Percentiles rank a stretch among this genome's conserved stretches.
phyloP scores from a whole-genome alignment of 35 echinoderm and acorn worm genomes.

The Hemicentrotus pulcherrimus region DNA sequence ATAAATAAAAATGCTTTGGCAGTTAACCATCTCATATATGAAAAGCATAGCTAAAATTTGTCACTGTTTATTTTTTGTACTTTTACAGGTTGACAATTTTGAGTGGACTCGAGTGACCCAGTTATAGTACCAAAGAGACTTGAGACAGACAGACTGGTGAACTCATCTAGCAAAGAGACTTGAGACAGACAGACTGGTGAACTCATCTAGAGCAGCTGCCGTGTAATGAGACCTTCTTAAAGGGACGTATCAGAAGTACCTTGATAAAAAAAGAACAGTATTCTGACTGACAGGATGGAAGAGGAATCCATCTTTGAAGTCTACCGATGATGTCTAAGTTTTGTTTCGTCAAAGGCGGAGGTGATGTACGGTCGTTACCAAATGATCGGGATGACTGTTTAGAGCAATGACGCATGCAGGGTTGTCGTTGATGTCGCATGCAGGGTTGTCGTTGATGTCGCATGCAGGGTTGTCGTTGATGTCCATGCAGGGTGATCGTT shows the following conservation, averaged over 20 bases:
- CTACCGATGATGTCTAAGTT: background rate
- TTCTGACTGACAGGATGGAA: background rate
- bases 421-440: background rate
- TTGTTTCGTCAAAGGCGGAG: background rate
- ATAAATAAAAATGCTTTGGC: no score
- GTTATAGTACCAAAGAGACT: conserved; percentile 55
- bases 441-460: no score
- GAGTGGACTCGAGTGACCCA: conserved; percentile 87
- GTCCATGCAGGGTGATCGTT: no score
- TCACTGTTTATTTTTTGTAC: background rate
- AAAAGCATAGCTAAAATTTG: background rate
- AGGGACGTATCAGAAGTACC: background rate
- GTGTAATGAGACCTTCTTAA: background rate
- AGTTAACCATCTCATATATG: no score
- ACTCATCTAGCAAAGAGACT: background rate
- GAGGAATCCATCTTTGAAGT: background rate
- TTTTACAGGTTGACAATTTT: conserved; percentile 83
- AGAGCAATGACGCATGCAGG: background rate
- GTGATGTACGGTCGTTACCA: background rate
- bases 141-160: background rate
- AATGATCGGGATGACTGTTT: background rate
- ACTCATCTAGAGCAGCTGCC: background rate
- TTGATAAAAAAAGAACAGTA: conserved; percentile 30
- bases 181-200: no score
- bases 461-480: no score